Percentiles rank a stretch among this genome's conserved stretches.
phyloP scores from a whole-genome alignment of 2,113 vertebrate genomes.

The Hypocryptadius cinnamomeus region DNA sequence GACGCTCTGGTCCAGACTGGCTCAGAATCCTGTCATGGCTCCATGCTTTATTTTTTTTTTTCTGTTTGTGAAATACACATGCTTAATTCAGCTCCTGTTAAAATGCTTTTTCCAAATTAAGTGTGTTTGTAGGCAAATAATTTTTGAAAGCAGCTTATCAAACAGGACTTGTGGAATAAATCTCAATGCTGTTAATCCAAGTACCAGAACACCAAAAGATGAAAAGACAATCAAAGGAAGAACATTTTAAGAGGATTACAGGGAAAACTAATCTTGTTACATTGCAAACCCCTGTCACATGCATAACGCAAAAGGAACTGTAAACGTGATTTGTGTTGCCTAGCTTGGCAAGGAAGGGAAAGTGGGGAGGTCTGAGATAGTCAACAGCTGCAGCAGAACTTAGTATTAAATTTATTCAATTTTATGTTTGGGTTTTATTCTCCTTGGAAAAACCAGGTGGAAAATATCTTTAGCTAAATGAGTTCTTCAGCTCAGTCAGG shows the following conservation, averaged over 20 bases:
- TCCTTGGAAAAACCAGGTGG: neutral
- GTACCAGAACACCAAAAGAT: constrained; percentile 24
- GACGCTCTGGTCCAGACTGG: neutral
- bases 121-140: neutral
- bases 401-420: neutral
- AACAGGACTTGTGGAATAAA: neutral
- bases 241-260: constrained; percentile 42
- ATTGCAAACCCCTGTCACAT: neutral
- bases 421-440: neutral
- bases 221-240: constrained; percentile 33
- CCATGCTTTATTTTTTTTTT: neutral
- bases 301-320: neutral
- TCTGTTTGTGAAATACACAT: neutral
- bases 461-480: neutral
- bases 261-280: constrained; percentile 45
- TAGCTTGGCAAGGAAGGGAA: neutral
- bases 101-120: neutral
- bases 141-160: constrained; percentile 26
- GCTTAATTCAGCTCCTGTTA: neutral
- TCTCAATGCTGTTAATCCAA: constrained; percentile 22
- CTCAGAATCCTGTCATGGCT: neutral
- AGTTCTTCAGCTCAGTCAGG: neutral
- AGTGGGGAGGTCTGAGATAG: neutral
- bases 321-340: neutral
- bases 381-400: neutral